These are phyloP conservation scores for Rhinoderma darwinii DNA, from an alignment of 2,113 vertebrate species.

Conservation along the genomic window DNA sequence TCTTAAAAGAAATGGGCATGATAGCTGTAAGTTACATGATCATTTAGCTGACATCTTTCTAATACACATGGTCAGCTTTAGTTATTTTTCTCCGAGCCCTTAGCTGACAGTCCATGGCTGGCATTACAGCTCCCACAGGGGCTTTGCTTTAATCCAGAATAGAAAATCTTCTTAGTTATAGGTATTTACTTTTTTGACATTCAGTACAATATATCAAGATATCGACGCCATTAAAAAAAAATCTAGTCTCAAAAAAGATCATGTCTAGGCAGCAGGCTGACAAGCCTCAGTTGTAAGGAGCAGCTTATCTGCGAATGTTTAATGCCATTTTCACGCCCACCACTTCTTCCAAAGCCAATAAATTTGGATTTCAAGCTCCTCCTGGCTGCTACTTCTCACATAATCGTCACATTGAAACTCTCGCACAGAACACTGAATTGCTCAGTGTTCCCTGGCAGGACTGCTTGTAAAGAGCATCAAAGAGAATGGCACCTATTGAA, in stretches of 20 bases:
- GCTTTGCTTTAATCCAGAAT: not conserved
- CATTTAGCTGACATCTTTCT: not conserved
- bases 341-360: constrained; percentile 59
- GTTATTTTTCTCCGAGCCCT: not conserved
- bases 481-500: constrained; percentile 63
- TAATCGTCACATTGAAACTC: constrained; percentile 53
- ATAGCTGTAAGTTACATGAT: too few species aligned
- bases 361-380: constrained; percentile 51
- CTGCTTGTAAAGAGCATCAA: constrained; percentile 65
- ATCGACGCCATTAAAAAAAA: not conserved
- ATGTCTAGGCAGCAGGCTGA: not conserved
- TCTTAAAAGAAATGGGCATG: too few species aligned
- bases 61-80: too few species aligned
- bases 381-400: constrained; percentile 41
- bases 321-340: constrained; percentile 59
- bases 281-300: not conserved
- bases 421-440: constrained; percentile 36
- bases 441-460: constrained; percentile 62
- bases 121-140: not conserved
- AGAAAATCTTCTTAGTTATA: not conserved
- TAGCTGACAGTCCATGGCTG: not conserved
- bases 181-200: not conserved
- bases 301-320: constrained; percentile 25
- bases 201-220: not conserved
- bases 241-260: not conserved